Base-by-base conservation (phyloP, 2,888 invertebrate species). In the Drosophila melanocephala region DNA sequence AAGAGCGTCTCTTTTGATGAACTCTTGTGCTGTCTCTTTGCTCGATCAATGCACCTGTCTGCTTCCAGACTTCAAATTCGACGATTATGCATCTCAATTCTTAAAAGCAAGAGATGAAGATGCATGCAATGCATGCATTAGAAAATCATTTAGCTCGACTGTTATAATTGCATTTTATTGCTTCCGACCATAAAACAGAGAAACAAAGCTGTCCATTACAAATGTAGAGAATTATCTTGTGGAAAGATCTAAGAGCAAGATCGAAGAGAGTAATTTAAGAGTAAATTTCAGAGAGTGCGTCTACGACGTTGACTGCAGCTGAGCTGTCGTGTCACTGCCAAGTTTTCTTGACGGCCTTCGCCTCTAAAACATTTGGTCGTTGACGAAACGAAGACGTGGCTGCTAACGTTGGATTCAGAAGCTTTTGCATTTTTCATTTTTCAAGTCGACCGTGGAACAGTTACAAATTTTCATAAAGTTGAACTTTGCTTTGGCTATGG, bases 401-500 rank as follows among this genome's bases (percentile, higher is more conserved):
- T 60, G 72, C 16, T 30, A 42, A 30, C 14, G 30, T n/a, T 57
- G n/a, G 14, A 16, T 3, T 28, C 50, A 63, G 66, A 72, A 57
- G 72, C 61, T 56, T 60, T 68, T 72, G 67, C 67, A 44, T 56
- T 69, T 78, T 73, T 19, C 26, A 56, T 56, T 26, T 57, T 26
- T 62, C 53, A 72, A 80, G 57, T 80, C 69, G 79, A 77, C 65
- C 78, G 51, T 80, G 77, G 75, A 86, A 77, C 75, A 75, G 86
- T 81, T 88, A 81, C 69, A 77, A 64, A 86, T 88, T 86, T 87
- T 87, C 78, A 88, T 76, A 86, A 77, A 52, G 53, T 65, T 61
- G 51, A 88, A 81, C 83, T 86, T 67, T 42, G 69, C 55, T 69
- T 14, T 3, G 37, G 59, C 60, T 58, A 22, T 22, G 50, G 64